Evolutionary conservation across 2,797 vertebrate species (phyloP).

Genomic region (Parambassis ranga): DNA sequence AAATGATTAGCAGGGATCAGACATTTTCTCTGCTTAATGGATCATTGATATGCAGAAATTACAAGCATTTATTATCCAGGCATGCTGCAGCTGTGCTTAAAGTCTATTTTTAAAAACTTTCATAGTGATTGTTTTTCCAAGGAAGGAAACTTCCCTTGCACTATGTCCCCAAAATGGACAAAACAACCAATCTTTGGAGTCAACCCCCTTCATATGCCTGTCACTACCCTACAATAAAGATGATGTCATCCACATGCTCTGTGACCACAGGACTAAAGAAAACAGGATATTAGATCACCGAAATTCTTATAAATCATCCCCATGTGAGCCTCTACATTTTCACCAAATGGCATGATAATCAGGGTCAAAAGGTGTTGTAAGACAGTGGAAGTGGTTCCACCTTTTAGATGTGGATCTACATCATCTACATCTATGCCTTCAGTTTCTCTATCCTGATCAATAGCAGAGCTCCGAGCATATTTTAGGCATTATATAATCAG

Average conservation of each 20-base stretch:
- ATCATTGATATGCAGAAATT: conserved; percentile 17
- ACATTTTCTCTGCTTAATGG: conserved; percentile 22
- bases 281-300: too few species aligned
- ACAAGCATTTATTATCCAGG: too few species aligned
- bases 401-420: too few species aligned
- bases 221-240: too few species aligned
- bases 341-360: not conserved
- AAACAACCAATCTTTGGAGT: too few species aligned
- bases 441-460: conserved; percentile 22
- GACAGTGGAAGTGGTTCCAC: too few species aligned
- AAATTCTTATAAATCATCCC: not conserved
- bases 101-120: conserved; percentile 34
- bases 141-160: too few species aligned
- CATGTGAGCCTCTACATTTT: not conserved
- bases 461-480: conserved; percentile 34
- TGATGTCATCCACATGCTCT: too few species aligned
- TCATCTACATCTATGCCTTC: not conserved
- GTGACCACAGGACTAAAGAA: too few species aligned
- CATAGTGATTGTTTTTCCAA: too few species aligned
- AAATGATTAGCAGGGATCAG: not conserved
- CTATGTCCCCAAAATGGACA: too few species aligned
- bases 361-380: not conserved
- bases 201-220: too few species aligned
- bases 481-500: conserved; percentile 29
- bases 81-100: conserved; percentile 34